A percentile compares a stretch with the other conserved stretches of the same genome.
Evolutionary conservation across 2,888 invertebrate genomes (phyloP).

Genomic region (Ornithoptera alexandrae): DNA sequence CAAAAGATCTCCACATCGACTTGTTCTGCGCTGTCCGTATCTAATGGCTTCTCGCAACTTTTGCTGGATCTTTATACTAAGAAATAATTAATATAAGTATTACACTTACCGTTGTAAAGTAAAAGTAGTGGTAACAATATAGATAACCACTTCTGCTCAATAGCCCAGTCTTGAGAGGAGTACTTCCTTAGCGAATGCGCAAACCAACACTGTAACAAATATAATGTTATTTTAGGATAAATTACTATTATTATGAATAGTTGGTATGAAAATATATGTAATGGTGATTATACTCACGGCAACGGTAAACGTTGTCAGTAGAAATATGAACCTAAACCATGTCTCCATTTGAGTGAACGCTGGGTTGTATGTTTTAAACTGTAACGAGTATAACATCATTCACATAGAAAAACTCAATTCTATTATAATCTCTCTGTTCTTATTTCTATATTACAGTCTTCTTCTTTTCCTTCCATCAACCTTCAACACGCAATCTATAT

Average conservation of each 20-base stretch:
- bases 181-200: slow-evolving; percentile 93
- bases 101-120: slow-evolving; percentile 92
- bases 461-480: too few species aligned
- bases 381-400: slow-evolving; percentile 51
- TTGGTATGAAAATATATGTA: not conserved
- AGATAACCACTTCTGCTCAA: slow-evolving; percentile 98
- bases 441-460: too few species aligned
- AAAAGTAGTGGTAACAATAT: slow-evolving; percentile 91
- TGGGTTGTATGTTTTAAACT: slow-evolving; percentile 98
- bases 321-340: slow-evolving; percentile 97
- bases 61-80: too few species aligned
- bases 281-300: slow-evolving; percentile 83
- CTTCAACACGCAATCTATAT: too few species aligned
- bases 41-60: too few species aligned
- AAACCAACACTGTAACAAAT: slow-evolving; percentile 91
- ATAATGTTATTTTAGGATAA: not conserved
- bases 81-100: too few species aligned
- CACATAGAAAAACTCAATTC: too few species aligned
- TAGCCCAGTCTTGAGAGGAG: slow-evolving; percentile 95
- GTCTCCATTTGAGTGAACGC: slow-evolving; percentile 98
- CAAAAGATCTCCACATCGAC: too few species aligned
- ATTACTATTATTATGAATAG: not conserved
- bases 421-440: too few species aligned
- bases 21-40: too few species aligned
- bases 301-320: slow-evolving; percentile 90